Evolutionary conservation across 2,113 vertebrate species (phyloP).

Genomic region (Calyptomena viridis): DNA sequence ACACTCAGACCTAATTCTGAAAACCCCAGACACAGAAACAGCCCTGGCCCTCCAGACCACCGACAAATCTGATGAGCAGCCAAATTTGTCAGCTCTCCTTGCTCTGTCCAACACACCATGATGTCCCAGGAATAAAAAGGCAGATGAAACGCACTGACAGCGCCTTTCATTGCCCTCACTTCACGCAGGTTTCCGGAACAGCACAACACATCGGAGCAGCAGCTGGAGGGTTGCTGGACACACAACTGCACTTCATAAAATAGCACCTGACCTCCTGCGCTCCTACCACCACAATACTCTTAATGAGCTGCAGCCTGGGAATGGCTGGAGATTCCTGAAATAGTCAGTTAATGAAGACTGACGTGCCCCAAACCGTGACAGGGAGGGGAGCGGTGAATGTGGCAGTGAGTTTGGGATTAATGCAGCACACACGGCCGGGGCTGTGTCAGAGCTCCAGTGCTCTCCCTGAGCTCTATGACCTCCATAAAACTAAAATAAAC

Average conservation of each 20-base stretch:
- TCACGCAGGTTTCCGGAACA: not conserved
- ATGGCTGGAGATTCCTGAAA: constrained; percentile 33
- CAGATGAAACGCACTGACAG: not conserved
- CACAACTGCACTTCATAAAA: constrained; percentile 46
- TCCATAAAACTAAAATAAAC: not conserved
- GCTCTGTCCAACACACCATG: not conserved
- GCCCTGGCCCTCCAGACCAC: not conserved
- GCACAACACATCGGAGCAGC: not conserved
- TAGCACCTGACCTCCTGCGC: constrained; percentile 54
- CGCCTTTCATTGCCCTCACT: not conserved
- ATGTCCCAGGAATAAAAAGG: not conserved
- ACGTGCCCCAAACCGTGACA: constrained; percentile 2
- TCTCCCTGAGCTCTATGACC: not conserved
- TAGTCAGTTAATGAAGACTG: constrained; percentile 59
- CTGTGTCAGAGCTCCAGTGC: not conserved
- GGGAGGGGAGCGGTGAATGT: not conserved
- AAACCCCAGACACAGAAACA: not conserved
- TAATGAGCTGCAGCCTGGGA: constrained; percentile 56
- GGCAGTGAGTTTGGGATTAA: constrained; percentile 23
- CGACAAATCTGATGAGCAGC: not conserved
- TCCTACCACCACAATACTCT: not conserved
- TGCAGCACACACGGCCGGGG: not conserved
- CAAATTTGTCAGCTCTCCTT: not conserved
- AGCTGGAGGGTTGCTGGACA: constrained; percentile 62
- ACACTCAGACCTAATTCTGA: not conserved